A percentile compares a stretch with the other conserved stretches of the same genome.
phyloP scores from a whole-genome alignment of 2,888 invertebrate genomes.

The Macrophya annulata region DNA sequence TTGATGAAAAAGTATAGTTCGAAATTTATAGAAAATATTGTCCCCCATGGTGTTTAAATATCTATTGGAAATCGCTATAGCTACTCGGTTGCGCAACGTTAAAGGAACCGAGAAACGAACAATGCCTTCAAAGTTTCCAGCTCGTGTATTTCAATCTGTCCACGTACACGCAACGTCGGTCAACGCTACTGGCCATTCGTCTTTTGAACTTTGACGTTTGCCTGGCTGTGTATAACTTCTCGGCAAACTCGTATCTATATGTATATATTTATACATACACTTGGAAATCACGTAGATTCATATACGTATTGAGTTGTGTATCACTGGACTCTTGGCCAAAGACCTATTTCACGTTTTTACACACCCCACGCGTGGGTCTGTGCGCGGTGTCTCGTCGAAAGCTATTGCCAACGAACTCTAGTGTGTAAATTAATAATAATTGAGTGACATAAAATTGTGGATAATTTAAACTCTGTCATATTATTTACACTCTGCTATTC shows the following conservation, averaged over 20 bases:
- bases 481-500: background rate
- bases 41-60: background rate
- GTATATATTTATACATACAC: background rate
- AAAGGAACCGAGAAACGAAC: conserved; percentile 22
- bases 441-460: background rate
- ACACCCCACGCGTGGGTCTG: conserved; percentile 12
- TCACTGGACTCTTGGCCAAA: conserved; percentile 29
- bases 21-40: background rate
- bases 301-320: background rate
- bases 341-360: conserved; percentile 39
- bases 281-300: background rate
- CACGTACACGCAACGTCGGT: conserved; percentile 51
- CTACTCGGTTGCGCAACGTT: background rate
- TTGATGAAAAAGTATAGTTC: background rate
- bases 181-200: conserved; percentile 54
- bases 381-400: background rate
- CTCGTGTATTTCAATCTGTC: conserved; percentile 55
- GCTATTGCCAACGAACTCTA: conserved; percentile 23
- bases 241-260: background rate
- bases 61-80: background rate
- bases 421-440: conserved; percentile 17
- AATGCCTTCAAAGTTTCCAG: conserved; percentile 48
- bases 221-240: conserved; percentile 21
- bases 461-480: background rate
- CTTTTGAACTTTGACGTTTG: conserved; percentile 53